A percentile compares a stretch with the other conserved stretches of the same genome.
Evolutionary conservation across 1,140 invertebrate genomes (phyloP).

Genomic region (Drosophila mojavensis): DNA sequence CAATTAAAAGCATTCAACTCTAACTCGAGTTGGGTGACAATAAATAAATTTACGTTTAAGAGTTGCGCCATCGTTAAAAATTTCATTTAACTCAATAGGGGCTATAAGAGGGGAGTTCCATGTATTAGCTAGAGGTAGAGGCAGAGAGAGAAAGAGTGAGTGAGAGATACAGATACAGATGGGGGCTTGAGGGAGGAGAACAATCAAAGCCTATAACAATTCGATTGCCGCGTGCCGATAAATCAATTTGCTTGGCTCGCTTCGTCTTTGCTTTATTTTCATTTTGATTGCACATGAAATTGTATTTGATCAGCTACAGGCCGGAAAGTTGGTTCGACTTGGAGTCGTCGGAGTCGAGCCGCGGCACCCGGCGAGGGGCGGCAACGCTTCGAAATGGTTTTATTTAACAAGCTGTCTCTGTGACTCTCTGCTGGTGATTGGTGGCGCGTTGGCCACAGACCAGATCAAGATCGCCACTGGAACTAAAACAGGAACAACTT

Average conservation of each 20-base stretch:
- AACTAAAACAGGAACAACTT: constrained; percentile 16
- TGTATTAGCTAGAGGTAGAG: background rate
- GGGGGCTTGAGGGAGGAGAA: constrained; percentile 4
- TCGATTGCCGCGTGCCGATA: constrained; percentile 75
- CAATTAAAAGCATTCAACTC: constrained; percentile 59
- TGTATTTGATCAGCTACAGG: constrained; percentile 46
- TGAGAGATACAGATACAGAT: background rate
- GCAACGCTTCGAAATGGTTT: background rate
- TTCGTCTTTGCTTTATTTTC: constrained; percentile 51
- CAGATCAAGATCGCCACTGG: constrained; percentile 29
- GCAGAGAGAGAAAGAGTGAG: background rate
- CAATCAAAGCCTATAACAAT: constrained; percentile 60
- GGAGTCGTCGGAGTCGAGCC: constrained; percentile 13
- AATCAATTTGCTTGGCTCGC: constrained; percentile 65
- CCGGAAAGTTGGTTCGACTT: constrained; percentile 12
- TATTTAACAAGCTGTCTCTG: constrained; percentile 40
- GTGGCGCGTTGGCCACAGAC: constrained; percentile 8
- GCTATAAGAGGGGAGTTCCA: constrained; percentile 40
- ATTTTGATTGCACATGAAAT: constrained; percentile 61
- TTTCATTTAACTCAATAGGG: constrained; percentile 75
- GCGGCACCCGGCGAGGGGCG: background rate
- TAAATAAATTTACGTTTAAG: constrained; percentile 71
- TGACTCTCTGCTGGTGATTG: constrained; percentile 13
- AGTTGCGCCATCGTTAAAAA: constrained; percentile 64
- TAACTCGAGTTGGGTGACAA: constrained; percentile 47